These are phyloP conservation scores for Hylaeus volcanicus DNA, from an alignment of 1,140 invertebrate genomes.

Conservation along the genomic window DNA sequence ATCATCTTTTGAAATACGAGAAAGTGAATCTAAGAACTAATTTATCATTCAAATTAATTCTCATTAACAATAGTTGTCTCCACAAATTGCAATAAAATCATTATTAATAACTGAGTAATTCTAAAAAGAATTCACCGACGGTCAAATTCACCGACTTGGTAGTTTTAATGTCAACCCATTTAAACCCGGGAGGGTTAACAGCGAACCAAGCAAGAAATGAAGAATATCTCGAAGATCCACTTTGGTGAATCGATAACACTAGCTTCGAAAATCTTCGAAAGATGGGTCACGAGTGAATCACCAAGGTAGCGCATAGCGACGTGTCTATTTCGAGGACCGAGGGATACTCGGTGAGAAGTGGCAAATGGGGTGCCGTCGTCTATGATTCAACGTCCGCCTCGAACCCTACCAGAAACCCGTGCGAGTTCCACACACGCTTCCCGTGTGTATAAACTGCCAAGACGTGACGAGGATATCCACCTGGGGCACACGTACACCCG, in stretches of 20 bases:
- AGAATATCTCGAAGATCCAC: neutral
- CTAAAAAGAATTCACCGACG: too few species aligned
- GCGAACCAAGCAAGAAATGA: neutral
- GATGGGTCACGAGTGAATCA: constrained; percentile 74
- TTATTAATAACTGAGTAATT: too few species aligned
- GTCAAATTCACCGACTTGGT: too few species aligned
- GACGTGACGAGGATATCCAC: neutral
- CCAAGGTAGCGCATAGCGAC: constrained; percentile 69
- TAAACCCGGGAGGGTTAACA: too few species aligned
- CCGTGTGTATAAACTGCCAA: neutral
- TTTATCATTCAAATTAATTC: too few species aligned
- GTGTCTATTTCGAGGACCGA: constrained; percentile 69
- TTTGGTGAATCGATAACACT: neutral
- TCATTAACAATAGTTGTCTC: too few species aligned
- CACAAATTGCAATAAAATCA: too few species aligned
- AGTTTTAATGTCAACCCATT: too few species aligned
- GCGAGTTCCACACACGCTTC: neutral
- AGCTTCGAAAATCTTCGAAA: constrained; percentile 44
- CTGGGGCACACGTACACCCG: neutral
- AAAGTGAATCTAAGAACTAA: too few species aligned
- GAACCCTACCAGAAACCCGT: constrained; percentile 1
- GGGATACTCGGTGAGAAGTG: constrained; percentile 41
- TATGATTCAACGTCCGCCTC: constrained; percentile 67
- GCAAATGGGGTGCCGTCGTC: constrained; percentile 55
- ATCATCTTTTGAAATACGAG: too few species aligned